Base-by-base conservation (phyloP, 35 echinoderm and acorn worm genomes). In the Nesometra sesokonis region DNA sequence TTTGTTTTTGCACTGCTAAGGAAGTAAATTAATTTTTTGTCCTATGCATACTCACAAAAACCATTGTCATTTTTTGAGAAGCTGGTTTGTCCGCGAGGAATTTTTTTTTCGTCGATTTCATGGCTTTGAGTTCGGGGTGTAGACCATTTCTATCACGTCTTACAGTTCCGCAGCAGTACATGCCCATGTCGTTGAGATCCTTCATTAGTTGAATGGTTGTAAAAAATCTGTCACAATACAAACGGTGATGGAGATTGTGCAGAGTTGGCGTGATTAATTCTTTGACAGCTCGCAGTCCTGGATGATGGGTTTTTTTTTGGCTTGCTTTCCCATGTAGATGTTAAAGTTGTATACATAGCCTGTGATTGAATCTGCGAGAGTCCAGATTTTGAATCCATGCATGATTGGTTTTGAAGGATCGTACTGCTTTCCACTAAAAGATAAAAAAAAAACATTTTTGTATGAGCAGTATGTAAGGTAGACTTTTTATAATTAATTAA, bases 381-480 rank as follows among this genome's bases (percentile, higher is more conserved):
- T 43, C 32, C 87, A 91, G 11, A 91, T 82, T 83, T 91, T 91
- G 34, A 90, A 90, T 17, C 83, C 84, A 3, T 30, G 29, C 31
- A 34, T 39, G 38, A 81, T 86, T 17, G 89, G 89, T 32, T 90
- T 90, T 77, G 86, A 30, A 2, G 89, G 89, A 67, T 67, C 52
- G 23, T 67, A 67, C 23, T 67, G 52, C 23, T 67, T 67, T 27
- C 52, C 52, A 27, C 52, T 67, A 67, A 27, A 67, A 67, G 23
- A 67, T 67, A 67, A 67, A 67, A 67, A 9, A 67, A 27, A 67
- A 67, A 17, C 23, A 15, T 7, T 7, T 7, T 43, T 43, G 38
- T 43, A 15, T 7, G 38, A 7, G 15, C 38, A 43, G 38, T 43
- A 43, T 43, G 15, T 7, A 4, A 43, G 4, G 4, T 43, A 7